Base-by-base conservation (phyloP, 2,113 vertebrate genomes). In the Collichthys lucidus region DNA sequence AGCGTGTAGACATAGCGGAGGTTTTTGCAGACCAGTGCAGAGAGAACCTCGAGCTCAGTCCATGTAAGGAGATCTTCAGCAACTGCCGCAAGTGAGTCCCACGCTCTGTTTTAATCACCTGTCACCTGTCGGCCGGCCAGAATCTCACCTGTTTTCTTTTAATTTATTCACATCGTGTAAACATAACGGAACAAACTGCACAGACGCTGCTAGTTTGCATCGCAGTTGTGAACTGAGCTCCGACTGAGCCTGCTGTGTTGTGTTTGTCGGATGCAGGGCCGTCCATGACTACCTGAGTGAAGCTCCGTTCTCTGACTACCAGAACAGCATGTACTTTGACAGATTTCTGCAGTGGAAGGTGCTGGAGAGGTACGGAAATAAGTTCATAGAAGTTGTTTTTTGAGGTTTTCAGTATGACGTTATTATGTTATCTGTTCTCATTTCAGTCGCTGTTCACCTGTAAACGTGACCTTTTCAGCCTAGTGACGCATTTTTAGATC, bases 291-390 rank as follows among this genome's bases (percentile, higher is more conserved):
- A 95, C 88, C 93, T 98, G 89, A 93, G 96, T n/a, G 93, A 90
- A 42, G 94, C 67, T 5, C 96, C 97, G 0, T 98, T 98, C 53
- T 56, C 79, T 0, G 95, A 97, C 89, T 98, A 94, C 91, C 95
- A 95, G 91, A 96, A 88, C 89, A 97, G 96, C 91, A 96, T 98
- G 95, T 93, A 97, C 88, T 98, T 96, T 46, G 96, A 96, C 86
- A 91, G 97, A 24, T 98, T 98, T 88, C 92, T 98, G 79, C 97
- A 98, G 92, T 98, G 97, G 97, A 98, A 97, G 91, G 94, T 96
- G 91, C 90, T 98, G 80, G 97, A 98, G 87, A 96, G 96, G 96
- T 82, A 70, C 2, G 26, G 10, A 42, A n/a, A 53, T 40, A 11
- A 4, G 40, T 47, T 22, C 0, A 17, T 26, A 10, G 1, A 31